Evolutionary conservation across 2,888 invertebrate genomes (phyloP), one percentile per base, ranked within the genome.

Genomic region (Spodoptera exigua): DNA sequence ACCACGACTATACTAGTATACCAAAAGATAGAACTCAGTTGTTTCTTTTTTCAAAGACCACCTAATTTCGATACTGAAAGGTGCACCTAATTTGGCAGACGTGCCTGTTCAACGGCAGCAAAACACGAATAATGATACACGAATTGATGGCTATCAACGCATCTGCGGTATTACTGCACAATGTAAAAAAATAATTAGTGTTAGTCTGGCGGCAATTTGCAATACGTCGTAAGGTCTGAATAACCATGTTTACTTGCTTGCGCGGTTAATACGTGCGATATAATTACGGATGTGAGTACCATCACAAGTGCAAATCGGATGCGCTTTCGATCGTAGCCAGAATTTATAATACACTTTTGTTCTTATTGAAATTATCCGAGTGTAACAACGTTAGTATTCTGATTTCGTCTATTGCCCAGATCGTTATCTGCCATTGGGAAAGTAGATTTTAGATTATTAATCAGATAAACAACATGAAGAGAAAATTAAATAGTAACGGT

Each of bases 211-310:
- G 34, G 48, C 56, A 61, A 70, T 70, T 75, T 65, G 44, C 59
- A 57, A 53, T 59, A 62, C 65, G 55, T 62, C 53, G 64, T 62
- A 70, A 74, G 52, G 35, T 37, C 41, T 17, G 32, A 61, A 61
- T 61, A 52, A 16, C 45, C 59, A 62, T 64, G 62, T 65, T 47
- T 35, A 17, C 47, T 45, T 55, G 53, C 54, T 18, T n/a, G 18
- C 3, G 2, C 18, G 27, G 51, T 47, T 61, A 65, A 56, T 61
- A 74, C 59, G 58, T 54, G 67, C 56, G 62, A 55, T 65, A 77
- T 70, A 74, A 76, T 65, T 67, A 75, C 52, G 67, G 61, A 76
- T 72, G 62, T 63, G 57, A 48, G 66, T 51, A 64, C 46, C 56
- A 66, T 66, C 62, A 52, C 51, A 61, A 65, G 55, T 61, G 66